Base-by-base conservation (phyloP, 1,140 invertebrate species). In the Caerostris darwini region DNA sequence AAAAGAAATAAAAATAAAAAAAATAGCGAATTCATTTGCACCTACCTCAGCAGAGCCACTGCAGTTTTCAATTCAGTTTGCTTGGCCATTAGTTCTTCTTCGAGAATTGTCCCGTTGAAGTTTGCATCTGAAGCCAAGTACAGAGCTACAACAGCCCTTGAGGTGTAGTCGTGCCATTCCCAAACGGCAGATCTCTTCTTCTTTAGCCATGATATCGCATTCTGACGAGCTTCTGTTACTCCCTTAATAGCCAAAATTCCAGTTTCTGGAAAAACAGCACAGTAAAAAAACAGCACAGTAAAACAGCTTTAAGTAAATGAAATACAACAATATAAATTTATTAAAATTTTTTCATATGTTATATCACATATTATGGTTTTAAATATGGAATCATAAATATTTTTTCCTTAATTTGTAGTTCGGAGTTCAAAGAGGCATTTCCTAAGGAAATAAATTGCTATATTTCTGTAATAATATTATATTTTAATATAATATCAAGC, bases 51-150 rank as follows among this genome's bases (percentile, higher is more conserved):
- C n/a, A 91, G 17, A 6, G 90, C n/a, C 1, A 91, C 12, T 7
- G 90, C 64, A 58, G 71, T 91, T 19, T 61, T 34, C 53, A 91
- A 19, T 19, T 91, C 90, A 3, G 54, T 7, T 54, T 91, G 71
- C 7, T 91, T 91, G 4, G 67, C 90, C 90, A 91, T 91, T 6
- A 91, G 50, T 19, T 91, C 90, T 82, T 91, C 90, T 14, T 91
- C 71, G 2, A 81, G 53, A n/a, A 17, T 19, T 17, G 8, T 50
- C 14, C 90, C 71, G 7, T 82, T 91, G 14, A 82, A 91, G 14
- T 2, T 34, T 3, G 58, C 56, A 17, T 5, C 71, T 50, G 54
- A 34, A 3, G 90, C 69, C 56, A 91, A 91, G 71, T 53, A 91
- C 7, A 91, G 71, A 34, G 90, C 90, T 14, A 56, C 14, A 3